Conservation (phyloP, 2,888 invertebrate genomes). For the Idaea straminata region DNA sequence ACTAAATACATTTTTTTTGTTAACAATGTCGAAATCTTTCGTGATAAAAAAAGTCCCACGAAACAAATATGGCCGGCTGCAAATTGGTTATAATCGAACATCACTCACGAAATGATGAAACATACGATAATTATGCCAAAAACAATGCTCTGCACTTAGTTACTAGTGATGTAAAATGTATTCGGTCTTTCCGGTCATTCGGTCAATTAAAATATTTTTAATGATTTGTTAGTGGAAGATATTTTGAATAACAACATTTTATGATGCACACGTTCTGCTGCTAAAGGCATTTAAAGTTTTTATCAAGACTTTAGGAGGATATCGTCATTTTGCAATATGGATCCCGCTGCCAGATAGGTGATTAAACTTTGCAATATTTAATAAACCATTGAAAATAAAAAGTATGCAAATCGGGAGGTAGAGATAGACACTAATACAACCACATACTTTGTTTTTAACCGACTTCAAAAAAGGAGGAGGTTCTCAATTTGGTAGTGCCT, state of each 20-base stretch:
- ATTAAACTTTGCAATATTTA: too few relatives aligned
- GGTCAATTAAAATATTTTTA: not conserved
- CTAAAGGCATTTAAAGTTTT: too few relatives aligned
- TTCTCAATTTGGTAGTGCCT: too few relatives aligned
- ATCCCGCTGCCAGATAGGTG: too few relatives aligned
- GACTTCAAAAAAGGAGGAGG: too few relatives aligned
- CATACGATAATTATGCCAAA: slow-evolving; percentile 13
- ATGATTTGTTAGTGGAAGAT: too few relatives aligned
- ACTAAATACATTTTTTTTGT: not conserved
- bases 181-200: not conserved
- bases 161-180: slow-evolving; percentile 1
- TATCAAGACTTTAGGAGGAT: not conserved
- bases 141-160: not conserved
- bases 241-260: not conserved
- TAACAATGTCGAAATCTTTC: slow-evolving; percentile 1
- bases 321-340: not conserved
- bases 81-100: slow-evolving; percentile 25
- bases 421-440: too few relatives aligned
- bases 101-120: slow-evolving; percentile 11
- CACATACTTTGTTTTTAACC: too few relatives aligned
- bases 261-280: not conserved
- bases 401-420: too few relatives aligned
- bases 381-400: too few relatives aligned
- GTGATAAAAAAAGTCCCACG: slow-evolving; percentile 12
- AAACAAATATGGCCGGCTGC: slow-evolving; percentile 15